phyloP scores from a whole-genome alignment of 2,113 vertebrate genomes.

The Sphyrna mokarran region DNA sequence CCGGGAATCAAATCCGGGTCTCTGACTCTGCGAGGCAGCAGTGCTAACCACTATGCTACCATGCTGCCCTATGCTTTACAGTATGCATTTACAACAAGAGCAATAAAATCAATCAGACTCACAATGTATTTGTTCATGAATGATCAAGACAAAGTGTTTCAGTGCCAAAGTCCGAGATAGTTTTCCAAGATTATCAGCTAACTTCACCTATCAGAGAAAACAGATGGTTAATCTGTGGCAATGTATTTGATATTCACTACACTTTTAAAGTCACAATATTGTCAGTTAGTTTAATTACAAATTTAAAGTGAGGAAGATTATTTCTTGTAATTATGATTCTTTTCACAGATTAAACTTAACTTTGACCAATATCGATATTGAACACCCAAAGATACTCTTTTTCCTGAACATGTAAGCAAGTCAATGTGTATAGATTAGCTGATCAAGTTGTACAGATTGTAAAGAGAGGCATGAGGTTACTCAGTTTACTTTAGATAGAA shows the following conservation, averaged over 20 bases:
- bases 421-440: not conserved
- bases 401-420: not conserved
- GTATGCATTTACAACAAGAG: not conserved
- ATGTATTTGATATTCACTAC: not conserved
- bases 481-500: not conserved
- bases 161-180: not conserved
- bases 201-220: not conserved
- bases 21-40: too few relatives aligned
- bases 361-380: not conserved
- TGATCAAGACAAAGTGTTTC: constrained; percentile 15
- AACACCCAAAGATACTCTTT: not conserved
- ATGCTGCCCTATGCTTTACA: not conserved
- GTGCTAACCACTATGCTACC: too few relatives aligned
- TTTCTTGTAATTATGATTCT: not conserved
- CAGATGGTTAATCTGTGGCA: not conserved
- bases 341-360: not conserved
- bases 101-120: not conserved
- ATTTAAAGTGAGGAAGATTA: not conserved
- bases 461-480: not conserved
- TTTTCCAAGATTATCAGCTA: constrained; percentile 4
- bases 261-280: not conserved
- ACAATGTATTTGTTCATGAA: not conserved
- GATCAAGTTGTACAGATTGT: not conserved
- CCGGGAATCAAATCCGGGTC: too few relatives aligned
- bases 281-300: not conserved